phyloP scores from a whole-genome alignment of 2,113 vertebrate species.

The Zosterops borbonicus region DNA sequence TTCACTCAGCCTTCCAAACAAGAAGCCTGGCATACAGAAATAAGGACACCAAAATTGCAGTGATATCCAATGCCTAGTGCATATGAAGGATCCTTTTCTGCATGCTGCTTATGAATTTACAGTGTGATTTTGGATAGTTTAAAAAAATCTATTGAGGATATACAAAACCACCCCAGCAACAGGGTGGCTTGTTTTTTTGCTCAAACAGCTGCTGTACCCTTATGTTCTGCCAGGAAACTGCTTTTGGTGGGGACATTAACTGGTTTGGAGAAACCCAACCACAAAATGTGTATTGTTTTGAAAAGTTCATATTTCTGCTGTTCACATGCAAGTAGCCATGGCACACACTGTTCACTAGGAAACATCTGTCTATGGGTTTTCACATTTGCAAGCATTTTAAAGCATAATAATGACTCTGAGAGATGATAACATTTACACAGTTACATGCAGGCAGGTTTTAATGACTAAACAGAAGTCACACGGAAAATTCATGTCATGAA shows the following conservation, averaged over 20 bases:
- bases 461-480: background rate
- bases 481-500: background rate
- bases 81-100: background rate
- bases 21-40: background rate
- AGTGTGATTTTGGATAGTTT: background rate
- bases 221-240: slow-evolving; percentile 33
- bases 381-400: slow-evolving; percentile 46
- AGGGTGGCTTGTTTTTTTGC: background rate
- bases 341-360: slow-evolving; percentile 46
- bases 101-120: background rate
- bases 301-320: slow-evolving; percentile 30
- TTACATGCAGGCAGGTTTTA: background rate
- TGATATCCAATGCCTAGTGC: background rate
- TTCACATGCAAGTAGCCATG: background rate
- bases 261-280: background rate
- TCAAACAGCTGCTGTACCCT: background rate
- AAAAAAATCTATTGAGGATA: background rate
- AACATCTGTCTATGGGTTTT: slow-evolving; percentile 62
- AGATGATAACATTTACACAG: slow-evolving; percentile 21
- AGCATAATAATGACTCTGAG: background rate
- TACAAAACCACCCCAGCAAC: background rate
- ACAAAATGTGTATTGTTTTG: slow-evolving; percentile 47
- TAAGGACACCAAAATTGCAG: background rate
- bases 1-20: background rate
- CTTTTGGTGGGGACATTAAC: slow-evolving; percentile 3